Evolutionary conservation across 1,140 invertebrate genomes (phyloP), one percentile per base, ranked within the genome.

Genomic region (Idris sp.): DNA sequence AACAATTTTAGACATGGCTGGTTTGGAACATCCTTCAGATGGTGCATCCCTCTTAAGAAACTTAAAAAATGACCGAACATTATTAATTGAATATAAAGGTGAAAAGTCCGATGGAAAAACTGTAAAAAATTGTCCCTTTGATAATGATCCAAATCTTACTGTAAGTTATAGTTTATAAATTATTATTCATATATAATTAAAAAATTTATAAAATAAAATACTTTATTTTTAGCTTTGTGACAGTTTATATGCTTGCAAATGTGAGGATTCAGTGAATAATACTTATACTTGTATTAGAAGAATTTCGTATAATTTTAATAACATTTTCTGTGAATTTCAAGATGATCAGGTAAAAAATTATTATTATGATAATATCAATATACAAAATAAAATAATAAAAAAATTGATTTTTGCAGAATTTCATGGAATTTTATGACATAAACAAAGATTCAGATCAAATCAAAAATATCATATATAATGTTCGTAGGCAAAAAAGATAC

Each of bases 231-330:
- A 93, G 92, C 85, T 91, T 71, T 96, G 94, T 77, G 86, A 86
- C 35, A 84, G 86, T 19, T 87, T 90, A 2, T 90, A 89, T 64
- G 90, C 88, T 33, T 96, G 95, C 78, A 95, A 96, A 80, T 96
- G 95, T 79, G 91, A 96, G 85, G 95, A 96, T 83, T 84, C 91
- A 0, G 89, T 80, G 76, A 97, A 97, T 80, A 97, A 97, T 79
- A 96, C 95, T 0, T 97, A 92, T 77, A 86, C 86, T 0, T 97
- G 96, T 81, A 65, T 96, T 2, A 84, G 94, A 40, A 89, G 91
- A 54, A 72, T 94, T 16, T 83, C 86, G 0, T 64, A 89, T 28
- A 14, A 80, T 1, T 73, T 81, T 26, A 90, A 94, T 79, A 89
- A 91, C 62, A 90, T 96, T 62, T 96, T 92, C 76, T 97, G 95